Conservation (phyloP, 2,113 vertebrate species). For the Heliornis fulica region DNA sequence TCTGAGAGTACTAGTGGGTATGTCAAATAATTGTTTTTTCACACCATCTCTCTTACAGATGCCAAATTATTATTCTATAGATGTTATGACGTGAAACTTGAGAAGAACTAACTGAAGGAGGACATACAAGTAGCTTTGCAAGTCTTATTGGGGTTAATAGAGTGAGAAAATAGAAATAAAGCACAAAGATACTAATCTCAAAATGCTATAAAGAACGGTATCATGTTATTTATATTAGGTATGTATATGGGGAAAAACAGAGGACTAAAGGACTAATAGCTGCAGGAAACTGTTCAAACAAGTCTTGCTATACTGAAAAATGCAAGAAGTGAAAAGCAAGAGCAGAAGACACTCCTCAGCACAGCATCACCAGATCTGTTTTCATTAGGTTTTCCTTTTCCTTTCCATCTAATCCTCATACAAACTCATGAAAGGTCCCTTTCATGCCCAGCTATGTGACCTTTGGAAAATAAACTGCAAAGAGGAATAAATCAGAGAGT, state of each 20-base stretch:
- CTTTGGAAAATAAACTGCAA: constrained; percentile 42
- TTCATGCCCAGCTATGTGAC: constrained; percentile 41
- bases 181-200: neutral
- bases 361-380: neutral
- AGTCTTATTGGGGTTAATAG: neutral
- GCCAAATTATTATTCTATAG: neutral
- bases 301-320: neutral
- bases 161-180: neutral
- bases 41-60: neutral
- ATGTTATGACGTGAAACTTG: neutral
- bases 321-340: neutral
- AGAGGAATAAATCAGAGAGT: constrained; percentile 33
- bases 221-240: neutral
- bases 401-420: neutral
- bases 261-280: neutral
- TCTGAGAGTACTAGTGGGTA: neutral
- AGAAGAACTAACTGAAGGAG: neutral
- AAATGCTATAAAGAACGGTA: neutral
- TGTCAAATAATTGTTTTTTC: neutral
- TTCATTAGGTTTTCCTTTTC: neutral
- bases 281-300: neutral
- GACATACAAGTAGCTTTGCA: neutral
- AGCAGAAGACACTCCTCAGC: neutral
- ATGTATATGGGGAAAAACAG: neutral
- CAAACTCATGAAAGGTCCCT: neutral